These are phyloP conservation scores for Caenorhabditis sulstoni DNA, from an alignment of 2,888 invertebrate genomes.

Conservation along the genomic window DNA sequence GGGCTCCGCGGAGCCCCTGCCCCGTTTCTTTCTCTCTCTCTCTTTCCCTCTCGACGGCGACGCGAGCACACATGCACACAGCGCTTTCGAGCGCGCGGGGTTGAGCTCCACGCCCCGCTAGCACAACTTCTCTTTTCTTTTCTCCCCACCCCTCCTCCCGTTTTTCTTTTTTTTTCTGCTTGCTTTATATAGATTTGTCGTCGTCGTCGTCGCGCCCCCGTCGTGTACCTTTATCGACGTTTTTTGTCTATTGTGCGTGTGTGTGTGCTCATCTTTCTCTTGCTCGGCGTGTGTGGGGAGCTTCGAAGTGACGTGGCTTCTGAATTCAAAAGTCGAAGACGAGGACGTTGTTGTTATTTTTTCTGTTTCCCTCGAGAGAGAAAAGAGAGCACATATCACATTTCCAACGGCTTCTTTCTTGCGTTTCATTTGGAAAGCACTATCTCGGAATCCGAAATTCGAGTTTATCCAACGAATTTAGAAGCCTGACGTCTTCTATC, in stretches of 20 bases:
- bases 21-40: background rate
- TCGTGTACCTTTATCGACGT: constrained; percentile 27
- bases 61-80: constrained; percentile 9
- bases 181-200: constrained; percentile 31
- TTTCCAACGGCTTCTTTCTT: constrained; percentile 1
- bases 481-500: too few species aligned
- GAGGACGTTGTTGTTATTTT: too few species aligned
- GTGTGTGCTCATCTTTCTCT: background rate
- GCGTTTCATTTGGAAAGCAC: background rate
- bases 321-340: too few species aligned
- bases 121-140: constrained; percentile 37
- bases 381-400: too few species aligned
- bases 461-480: too few species aligned
- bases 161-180: constrained; percentile 24
- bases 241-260: constrained; percentile 2
- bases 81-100: too few species aligned
- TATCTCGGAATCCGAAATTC: too few species aligned
- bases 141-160: background rate
- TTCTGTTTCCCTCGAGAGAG: too few species aligned
- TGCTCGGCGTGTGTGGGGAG: background rate
- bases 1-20: background rate
- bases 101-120: too few species aligned
- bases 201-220: background rate
- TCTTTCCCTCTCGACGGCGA: background rate
- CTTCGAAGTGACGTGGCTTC: too few species aligned